Percentiles rank a stretch among this genome's conserved stretches.
phyloP scores from a whole-genome alignment of 2,113 vertebrate species.

The Rhegmatorhina hoffmannsi region DNA sequence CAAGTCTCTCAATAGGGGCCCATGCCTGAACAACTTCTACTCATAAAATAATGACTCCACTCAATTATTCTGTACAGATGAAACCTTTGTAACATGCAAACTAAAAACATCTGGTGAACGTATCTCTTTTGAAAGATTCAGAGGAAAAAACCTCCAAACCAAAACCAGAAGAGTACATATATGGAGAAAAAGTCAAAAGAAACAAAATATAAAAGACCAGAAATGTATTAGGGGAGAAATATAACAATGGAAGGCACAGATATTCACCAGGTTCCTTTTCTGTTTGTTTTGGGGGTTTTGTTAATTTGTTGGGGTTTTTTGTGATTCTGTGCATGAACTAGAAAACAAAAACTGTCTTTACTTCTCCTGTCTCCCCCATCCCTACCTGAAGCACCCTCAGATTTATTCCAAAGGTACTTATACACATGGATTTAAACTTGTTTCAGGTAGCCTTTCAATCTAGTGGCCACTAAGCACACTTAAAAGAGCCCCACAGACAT shows the following conservation, averaged over 20 bases:
- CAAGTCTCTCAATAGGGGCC: neutral
- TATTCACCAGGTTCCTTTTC: neutral
- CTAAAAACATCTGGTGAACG: neutral
- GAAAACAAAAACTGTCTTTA: neutral
- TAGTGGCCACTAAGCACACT: neutral
- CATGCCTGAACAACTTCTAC: neutral
- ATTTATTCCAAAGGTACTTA: neutral
- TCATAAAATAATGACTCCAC: neutral
- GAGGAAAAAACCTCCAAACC: neutral
- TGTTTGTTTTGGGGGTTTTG: neutral
- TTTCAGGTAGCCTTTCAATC: neutral
- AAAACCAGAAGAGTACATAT: neutral
- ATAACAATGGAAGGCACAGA: neutral
- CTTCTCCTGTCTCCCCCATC: neutral
- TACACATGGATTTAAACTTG: neutral
- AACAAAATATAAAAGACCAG: neutral
- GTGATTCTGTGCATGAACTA: neutral
- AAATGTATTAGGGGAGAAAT: neutral
- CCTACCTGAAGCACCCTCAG: neutral
- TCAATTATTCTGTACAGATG: neutral
- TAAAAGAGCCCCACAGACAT: neutral
- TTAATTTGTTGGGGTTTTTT: neutral
- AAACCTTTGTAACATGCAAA: neutral
- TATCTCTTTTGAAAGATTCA: neutral
- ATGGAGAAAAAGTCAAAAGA: neutral